A percentile compares a stretch with the other conserved stretches of the same genome.
Conservation (phyloP, 64 coral and sea anemone species). For the Hydrozoanthus tunicans region DNA sequence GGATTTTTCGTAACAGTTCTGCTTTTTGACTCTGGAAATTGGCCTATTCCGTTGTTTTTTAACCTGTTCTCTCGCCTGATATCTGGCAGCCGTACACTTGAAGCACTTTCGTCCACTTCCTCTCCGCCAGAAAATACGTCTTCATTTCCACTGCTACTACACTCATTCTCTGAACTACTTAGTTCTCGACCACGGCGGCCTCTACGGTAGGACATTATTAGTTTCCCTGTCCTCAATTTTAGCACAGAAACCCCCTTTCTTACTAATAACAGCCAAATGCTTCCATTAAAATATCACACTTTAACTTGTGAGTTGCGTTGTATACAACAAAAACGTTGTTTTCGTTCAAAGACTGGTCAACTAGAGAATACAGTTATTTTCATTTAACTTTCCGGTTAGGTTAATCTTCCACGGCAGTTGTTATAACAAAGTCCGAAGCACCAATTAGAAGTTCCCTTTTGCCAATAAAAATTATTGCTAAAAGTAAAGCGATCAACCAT, state of each 20-base stretch:
- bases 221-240: neutral
- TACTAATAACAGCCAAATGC: neutral
- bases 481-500: constrained; percentile 24
- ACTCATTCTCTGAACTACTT: neutral
- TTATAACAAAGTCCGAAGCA: constrained; percentile 44
- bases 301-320: neutral
- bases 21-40: neutral
- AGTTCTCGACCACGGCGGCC: neutral
- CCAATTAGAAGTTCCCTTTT: constrained; percentile 42
- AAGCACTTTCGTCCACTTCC: constrained; percentile 12
- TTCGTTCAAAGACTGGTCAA: neutral
- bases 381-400: constrained; percentile 28
- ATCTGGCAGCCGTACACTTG: constrained; percentile 20
- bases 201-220: constrained; percentile 41
- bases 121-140: neutral
- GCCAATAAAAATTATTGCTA: constrained; percentile 13
- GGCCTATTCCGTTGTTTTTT: neutral
- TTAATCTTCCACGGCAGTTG: constrained; percentile 20
- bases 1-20: neutral
- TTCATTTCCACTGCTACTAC: neutral
- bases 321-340: neutral
- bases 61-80: constrained; percentile 4
- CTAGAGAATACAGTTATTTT: constrained; percentile 29
- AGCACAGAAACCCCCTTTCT: neutral
- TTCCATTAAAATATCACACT: neutral